Percentiles rank a stretch among this genome's conserved stretches.
These are phyloP conservation scores for Echinometra lucunter DNA, from an alignment of 53 echinoderm and acorn worm species.

Conservation along the genomic window DNA sequence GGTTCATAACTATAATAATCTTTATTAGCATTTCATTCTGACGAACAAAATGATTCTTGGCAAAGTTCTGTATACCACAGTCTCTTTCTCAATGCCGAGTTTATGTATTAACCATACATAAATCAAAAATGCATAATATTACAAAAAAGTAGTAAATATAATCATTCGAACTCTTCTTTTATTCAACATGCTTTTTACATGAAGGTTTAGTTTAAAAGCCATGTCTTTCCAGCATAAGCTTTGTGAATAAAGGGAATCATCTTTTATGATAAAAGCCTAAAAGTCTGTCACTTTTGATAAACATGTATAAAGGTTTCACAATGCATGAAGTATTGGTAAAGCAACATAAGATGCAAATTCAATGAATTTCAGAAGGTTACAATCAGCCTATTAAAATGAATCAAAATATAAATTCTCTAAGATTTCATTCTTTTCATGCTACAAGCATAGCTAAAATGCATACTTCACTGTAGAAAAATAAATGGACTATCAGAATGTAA, in stretches of 20 bases:
- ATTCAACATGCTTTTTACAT: conserved; percentile 4
- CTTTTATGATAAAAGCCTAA: neutral
- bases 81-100: neutral
- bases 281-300: neutral
- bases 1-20: conserved; percentile 27
- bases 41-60: neutral
- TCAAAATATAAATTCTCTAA: neutral
- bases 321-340: neutral
- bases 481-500: neutral
- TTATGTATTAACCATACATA: neutral
- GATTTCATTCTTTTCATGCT: neutral
- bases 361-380: neutral
- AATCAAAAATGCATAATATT: neutral
- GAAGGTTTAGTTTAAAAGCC: neutral
- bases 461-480: neutral
- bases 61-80: neutral
- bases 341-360: neutral
- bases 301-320: neutral
- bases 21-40: conserved; percentile 19
- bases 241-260: neutral
- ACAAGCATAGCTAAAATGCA: neutral
- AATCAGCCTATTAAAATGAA: conserved; percentile 5
- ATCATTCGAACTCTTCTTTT: neutral
- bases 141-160: conserved; percentile 41
- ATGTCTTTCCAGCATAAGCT: neutral